Conservation (phyloP, 1,140 invertebrate genomes). For the Cephus cinctus region DNA sequence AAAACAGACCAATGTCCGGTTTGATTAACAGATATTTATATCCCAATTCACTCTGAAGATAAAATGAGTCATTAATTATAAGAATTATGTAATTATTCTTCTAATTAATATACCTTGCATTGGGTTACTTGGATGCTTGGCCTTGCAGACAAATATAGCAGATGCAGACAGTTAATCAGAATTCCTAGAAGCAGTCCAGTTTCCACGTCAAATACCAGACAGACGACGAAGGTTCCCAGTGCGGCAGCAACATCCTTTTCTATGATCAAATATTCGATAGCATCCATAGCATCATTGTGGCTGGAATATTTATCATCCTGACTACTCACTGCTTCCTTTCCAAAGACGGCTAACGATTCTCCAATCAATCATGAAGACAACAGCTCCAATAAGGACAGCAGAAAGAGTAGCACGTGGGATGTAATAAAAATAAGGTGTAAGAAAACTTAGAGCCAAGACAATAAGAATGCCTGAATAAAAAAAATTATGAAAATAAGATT, state of each 20-base stretch:
- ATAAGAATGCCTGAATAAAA: conserved; percentile 59
- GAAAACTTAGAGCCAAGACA: conserved; percentile 61
- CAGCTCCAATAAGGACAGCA: conserved; percentile 69
- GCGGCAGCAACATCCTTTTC: conserved; percentile 63
- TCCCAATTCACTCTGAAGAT: conserved; percentile 34
- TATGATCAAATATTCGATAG: conserved; percentile 37
- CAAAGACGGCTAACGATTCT: conserved; percentile 63
- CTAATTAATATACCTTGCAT: conserved; percentile 43
- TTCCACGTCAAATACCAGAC: conserved; percentile 63
- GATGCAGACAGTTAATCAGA: conserved; percentile 58
- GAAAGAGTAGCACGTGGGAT: conserved; percentile 68
- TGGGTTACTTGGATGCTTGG: conserved; percentile 44
- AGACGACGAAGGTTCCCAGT: conserved; percentile 61
- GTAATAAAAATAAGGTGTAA: conserved; percentile 70
- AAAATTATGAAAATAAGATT: conserved; percentile 1
- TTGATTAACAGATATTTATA: conserved; percentile 59
- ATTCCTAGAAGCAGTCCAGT: conserved; percentile 69
- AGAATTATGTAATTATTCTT: conserved; percentile 10
- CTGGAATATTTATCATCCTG: too few species aligned
- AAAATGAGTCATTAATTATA: conserved; percentile 2
- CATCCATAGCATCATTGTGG: too few species aligned
- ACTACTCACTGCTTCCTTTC: conserved; percentile 64
- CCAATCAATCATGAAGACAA: conserved; percentile 69
- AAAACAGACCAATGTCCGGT: conserved; percentile 64
- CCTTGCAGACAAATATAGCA: conserved; percentile 60